A percentile compares a stretch with the other conserved stretches of the same genome.
Evolutionary conservation across 2,888 invertebrate species (phyloP).

Genomic region (Cephus sareptanus): DNA sequence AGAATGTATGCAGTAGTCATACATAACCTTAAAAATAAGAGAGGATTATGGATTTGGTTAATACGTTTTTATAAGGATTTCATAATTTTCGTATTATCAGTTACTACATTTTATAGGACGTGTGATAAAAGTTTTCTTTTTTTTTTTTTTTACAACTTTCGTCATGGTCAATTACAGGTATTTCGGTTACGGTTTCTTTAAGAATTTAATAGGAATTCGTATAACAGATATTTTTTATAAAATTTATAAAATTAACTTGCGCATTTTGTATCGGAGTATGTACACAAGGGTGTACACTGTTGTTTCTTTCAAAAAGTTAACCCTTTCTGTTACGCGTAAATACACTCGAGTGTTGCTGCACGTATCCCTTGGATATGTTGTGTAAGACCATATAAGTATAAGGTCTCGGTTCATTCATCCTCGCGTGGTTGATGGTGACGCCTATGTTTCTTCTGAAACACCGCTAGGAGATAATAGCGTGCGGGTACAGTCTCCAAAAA

Average conservation of each 20-base stretch:
- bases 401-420: not conserved
- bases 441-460: slow-evolving; percentile 60
- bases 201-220: not conserved
- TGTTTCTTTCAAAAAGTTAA: not conserved
- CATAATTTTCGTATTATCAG: not conserved
- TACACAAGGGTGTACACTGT: not conserved
- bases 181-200: not conserved
- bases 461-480: slow-evolving; percentile 60
- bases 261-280: not conserved
- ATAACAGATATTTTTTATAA: not conserved
- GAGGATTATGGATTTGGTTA: not conserved
- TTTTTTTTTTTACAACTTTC: not conserved
- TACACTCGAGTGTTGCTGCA: not conserved
- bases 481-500: slow-evolving; percentile 48
- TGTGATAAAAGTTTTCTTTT: not conserved
- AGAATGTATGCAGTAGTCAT: not conserved
- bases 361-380: not conserved
- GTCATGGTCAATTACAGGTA: not conserved
- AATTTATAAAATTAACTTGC: not conserved
- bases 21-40: not conserved
- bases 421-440: slow-evolving; percentile 29
- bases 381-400: not conserved
- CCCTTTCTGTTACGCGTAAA: not conserved
- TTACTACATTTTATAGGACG: not conserved
- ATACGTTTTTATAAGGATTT: not conserved